Evolutionary conservation across 1,140 invertebrate genomes (phyloP), one percentile per base, ranked within the genome.

Genomic region (Drosophila nigromelanica): DNA sequence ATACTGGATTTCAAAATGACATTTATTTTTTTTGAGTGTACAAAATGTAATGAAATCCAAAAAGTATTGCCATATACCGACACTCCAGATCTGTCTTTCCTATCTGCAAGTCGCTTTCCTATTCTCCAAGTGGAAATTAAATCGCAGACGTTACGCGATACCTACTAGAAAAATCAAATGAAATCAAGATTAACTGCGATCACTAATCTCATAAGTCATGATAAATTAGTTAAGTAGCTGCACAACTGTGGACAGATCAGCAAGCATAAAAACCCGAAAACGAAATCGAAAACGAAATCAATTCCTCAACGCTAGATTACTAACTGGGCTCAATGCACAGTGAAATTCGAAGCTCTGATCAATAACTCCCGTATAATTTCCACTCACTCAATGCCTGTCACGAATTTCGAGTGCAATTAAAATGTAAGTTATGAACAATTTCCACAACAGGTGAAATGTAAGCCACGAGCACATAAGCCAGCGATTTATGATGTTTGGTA

Each of bases 361-460:
- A 56, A 73, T 74, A 77, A 85, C 78, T 85, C 69, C 81, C 76
- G 56, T 78, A 56, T 52, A 76, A 76, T 72, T 55, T 52, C 39
- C 66, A 52, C 51, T 68, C 48, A 43, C 24, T 66, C 47, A 51
- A 43, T 14, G 39, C 11, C 47, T 52, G 56, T 63, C 54, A 60
- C 40, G 35, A 58, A 21, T 48, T 43, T 58, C 39, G 63, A 69
- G 62, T 52, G 61, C 78, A 87, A 78, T 82, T 82, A 82, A 82
- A 56, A 70, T 62, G 47, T 73, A 50, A 78, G 63, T 82, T 81
- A 87, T 82, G 71, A 78, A 62, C 62, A 42, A 73, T 62, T 50
- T 54, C 30, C 45, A 48, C 47, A 35, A 40, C 74, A 85, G 77
- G 73, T 82, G 80, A 78, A 83, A 82, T 83, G 75, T 62, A 72